Base-by-base conservation (phyloP, 2,888 invertebrate genomes). In the Parasteatoda lunata region DNA sequence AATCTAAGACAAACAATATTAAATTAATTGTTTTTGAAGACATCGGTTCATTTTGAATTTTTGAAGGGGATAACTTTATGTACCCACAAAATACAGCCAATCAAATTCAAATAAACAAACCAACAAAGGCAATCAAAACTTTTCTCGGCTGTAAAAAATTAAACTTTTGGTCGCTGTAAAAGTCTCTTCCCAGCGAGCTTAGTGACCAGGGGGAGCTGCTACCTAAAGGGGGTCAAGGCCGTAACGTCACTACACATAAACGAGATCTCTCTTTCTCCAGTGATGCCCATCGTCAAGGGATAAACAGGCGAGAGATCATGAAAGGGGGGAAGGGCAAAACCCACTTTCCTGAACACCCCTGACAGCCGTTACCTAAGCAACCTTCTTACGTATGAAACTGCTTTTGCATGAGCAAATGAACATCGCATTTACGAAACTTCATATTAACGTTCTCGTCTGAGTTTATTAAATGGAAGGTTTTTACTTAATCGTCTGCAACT, bases 221-320 rank as follows among this genome's bases (percentile, higher is more conserved):
- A 73, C 54, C 77, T 52, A 64, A 59, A 73, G 69, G 79, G 84
- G 75, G 78, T 79, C 78, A 84, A 79, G 84, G 79, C 79, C 69
- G 75, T 45, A 13, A 64, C 54, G 54, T 66, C 75, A 75, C 69
- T 13, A 5, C 11, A 66, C 77, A 45, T 30, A 52, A 13, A 11
- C 49, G 30, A 48, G 30, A 30, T 30, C 30, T 30, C 30, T 30
- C 30, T 30, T 30, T 30, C 30, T 48, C 76, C 51, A 11, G 66
- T 66, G 65, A 9, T 64, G 76, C 70, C 30, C 70, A 51, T 59
- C 68, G 75, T n/a, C 52, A 30, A 30, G 30, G 30, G 30, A 76
- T 76, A 76, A 76, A 65, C 59, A 76, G 69, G 76, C 68, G 76
- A 51, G 49, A 51, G 70, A 73, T 80, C 51, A 49, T 51, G 45